Evolutionary conservation across 1,140 invertebrate genomes (phyloP).

Genomic region (Lepidotrigona ventralis): DNA sequence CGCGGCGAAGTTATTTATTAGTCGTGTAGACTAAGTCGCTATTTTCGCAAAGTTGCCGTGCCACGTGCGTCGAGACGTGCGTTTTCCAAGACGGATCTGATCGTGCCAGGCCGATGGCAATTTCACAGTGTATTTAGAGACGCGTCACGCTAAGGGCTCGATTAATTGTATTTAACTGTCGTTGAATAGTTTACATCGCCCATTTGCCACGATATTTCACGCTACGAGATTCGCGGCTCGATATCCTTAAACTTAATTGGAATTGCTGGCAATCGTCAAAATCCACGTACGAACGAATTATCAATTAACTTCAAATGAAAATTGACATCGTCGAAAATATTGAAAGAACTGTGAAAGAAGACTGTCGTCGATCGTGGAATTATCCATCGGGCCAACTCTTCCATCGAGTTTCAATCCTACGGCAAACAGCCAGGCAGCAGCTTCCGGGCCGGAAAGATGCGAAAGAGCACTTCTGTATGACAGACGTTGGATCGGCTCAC

Average conservation of each 20-base stretch:
- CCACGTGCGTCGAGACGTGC: slow-evolving; percentile 24
- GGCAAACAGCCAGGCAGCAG: neutral
- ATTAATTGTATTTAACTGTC: slow-evolving; percentile 7
- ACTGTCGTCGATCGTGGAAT: neutral
- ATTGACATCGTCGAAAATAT: too few species aligned
- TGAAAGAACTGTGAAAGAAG: neutral
- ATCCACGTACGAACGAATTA: too few species aligned
- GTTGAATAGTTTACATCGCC: neutral
- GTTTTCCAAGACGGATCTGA: neutral
- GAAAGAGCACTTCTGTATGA: neutral
- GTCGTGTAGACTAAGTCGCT: slow-evolving; percentile 56
- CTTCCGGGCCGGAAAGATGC: neutral
- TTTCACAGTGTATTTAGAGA: slow-evolving; percentile 15
- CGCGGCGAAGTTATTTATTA: slow-evolving; percentile 57
- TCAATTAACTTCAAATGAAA: too few species aligned
- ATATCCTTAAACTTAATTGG: neutral
- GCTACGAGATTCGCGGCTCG: neutral
- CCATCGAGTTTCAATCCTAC: neutral
- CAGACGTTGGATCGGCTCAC: neutral
- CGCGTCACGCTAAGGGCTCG: neutral
- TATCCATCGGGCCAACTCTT: neutral
- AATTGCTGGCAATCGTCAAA: neutral
- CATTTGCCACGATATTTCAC: neutral
- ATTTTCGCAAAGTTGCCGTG: slow-evolving; percentile 53
- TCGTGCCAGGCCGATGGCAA: slow-evolving; percentile 20